Base-by-base conservation (phyloP, 2,113 vertebrate species). In the Perca schrenkii region DNA sequence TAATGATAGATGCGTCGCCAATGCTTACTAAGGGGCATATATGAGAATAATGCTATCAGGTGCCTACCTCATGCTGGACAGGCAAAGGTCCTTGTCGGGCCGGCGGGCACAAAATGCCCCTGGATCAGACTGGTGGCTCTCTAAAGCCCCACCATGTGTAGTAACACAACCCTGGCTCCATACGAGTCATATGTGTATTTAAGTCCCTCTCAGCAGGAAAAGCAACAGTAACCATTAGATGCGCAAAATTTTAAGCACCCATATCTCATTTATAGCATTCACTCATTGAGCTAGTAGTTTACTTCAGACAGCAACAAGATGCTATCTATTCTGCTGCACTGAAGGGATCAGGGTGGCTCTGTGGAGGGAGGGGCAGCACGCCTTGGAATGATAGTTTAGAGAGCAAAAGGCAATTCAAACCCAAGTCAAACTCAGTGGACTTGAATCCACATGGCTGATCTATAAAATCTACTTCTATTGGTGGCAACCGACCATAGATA, bases 1-100 rank as follows among this genome's bases (percentile, higher is more conserved):
- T 36, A 69, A 34, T 14, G 28, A 64, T 12, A 36, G 17, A 69
- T 19, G 15, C 17, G 6, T 14, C 4, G 0, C 34, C 56, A 47
- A 22, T 17, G 46, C 58, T 40, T 10, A 40, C 47, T 34, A 2
- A 40, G 52, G 15, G 15, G 56, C 28, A n/a, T 4, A 6, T 1
- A 22, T 5, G 3, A 69, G 13, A 73, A 60, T 61, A 70, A 73
- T 68, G 64, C 58, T 1, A 10, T 78, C 71, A 69, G 77, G 74
- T 88, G 83, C 93, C 87, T 93, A 92, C 92, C 93, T 94, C 89
- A 86, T 85, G 74, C 72, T 85, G 90, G 17, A 77, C 47, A 86
- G 79, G 71, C 56, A 52, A 64, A 61, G 76, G 79, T 91, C 83
- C 81, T 78, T 65, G 82, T 77, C 64, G 1, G 65, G 73, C 53